These are phyloP conservation scores for Holothuria leucospilota DNA, from an alignment of 53 echinoderm and acorn worm species.

Conservation along the genomic window DNA sequence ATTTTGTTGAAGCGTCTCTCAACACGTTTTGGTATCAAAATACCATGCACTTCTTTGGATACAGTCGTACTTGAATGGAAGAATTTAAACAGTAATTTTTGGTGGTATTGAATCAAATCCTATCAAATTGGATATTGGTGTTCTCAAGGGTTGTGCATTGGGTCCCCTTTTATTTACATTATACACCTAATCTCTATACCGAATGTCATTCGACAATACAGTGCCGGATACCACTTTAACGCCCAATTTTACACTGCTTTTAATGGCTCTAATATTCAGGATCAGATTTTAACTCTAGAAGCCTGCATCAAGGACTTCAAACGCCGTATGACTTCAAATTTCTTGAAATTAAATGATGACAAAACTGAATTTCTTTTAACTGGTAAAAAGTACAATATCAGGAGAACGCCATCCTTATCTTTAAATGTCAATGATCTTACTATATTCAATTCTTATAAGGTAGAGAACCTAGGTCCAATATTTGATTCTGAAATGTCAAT, in stretches of 20 bases:
- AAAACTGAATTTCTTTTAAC: too few species aligned
- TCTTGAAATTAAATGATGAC: too few species aligned
- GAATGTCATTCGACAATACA: constrained; percentile 9
- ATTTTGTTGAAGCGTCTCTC: constrained; percentile 47
- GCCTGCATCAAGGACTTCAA: too few species aligned
- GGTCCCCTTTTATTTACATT: constrained; percentile 41
- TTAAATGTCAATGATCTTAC: too few species aligned
- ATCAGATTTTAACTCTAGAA: too few species aligned
- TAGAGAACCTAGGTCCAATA: neutral
- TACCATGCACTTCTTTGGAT: constrained; percentile 46
- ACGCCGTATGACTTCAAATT: too few species aligned
- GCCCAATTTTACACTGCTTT: too few species aligned
- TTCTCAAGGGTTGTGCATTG: constrained; percentile 40
- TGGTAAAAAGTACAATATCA: too few species aligned
- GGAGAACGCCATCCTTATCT: too few species aligned
- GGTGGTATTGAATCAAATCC: constrained; percentile 21
- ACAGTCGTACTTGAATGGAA: constrained; percentile 32
- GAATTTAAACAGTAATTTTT: constrained; percentile 41
- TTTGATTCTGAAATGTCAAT: too few species aligned
- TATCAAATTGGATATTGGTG: constrained; percentile 16
- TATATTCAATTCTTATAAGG: neutral
- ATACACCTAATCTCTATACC: constrained; percentile 33
- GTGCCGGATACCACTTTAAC: neutral
- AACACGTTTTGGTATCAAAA: constrained; percentile 28
- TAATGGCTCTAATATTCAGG: too few species aligned